Percentiles rank a stretch among this genome's conserved stretches.
phyloP scores from a whole-genome alignment of 2,888 invertebrate genomes.

The Carcina quercana region DNA sequence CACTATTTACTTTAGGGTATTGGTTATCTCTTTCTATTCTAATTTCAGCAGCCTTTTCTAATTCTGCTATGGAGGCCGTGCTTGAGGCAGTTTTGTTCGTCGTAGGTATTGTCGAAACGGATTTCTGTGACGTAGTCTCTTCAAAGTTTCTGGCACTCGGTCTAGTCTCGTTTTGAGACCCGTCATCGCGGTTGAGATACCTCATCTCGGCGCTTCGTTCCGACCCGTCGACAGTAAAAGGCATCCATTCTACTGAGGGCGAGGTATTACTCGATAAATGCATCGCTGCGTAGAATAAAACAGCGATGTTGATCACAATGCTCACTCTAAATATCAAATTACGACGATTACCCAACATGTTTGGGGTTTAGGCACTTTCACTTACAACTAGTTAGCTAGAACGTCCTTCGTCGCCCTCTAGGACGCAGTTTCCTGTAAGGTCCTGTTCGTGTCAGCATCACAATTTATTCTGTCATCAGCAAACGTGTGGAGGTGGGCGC shows the following conservation, averaged over 20 bases:
- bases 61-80: constrained; percentile 48
- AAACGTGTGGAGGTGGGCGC: constrained; percentile 49
- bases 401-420: constrained; percentile 72
- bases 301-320: constrained; percentile 82
- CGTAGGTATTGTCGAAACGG: constrained; percentile 55
- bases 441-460: constrained; percentile 67
- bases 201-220: constrained; percentile 44
- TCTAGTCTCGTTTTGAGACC: constrained; percentile 34
- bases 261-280: constrained; percentile 62
- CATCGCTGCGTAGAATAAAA: constrained; percentile 81
- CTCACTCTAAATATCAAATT: constrained; percentile 84
- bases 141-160: constrained; percentile 35
- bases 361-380: constrained; percentile 56
- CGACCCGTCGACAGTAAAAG: constrained; percentile 48
- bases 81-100: constrained; percentile 59
- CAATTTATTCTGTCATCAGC: constrained; percentile 68
- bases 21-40: too few relatives aligned
- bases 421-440: constrained; percentile 70
- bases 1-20: constrained; percentile 45
- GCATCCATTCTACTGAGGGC: constrained; percentile 51
- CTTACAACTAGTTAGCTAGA: constrained; percentile 45
- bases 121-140: constrained; percentile 55
- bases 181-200: constrained; percentile 44
- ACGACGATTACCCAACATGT: constrained; percentile 69
- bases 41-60: too few relatives aligned